Evolutionary conservation across 2,797 vertebrate genomes (phyloP).

Genomic region (Falco cherrug): DNA sequence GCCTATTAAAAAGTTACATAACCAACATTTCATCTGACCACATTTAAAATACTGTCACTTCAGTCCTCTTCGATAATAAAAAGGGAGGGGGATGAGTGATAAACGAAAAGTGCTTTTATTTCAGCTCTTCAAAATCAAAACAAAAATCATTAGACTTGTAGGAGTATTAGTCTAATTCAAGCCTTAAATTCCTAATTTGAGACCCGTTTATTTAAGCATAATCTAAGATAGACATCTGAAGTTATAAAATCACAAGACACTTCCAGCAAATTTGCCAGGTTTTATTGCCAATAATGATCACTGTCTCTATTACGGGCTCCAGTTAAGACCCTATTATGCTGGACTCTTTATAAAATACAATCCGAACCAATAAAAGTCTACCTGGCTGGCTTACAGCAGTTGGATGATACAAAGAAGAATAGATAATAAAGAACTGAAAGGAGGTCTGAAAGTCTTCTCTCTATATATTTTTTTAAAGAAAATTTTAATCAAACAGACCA

Average conservation of each 20-base stretch:
- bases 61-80: not conserved
- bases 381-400: not conserved
- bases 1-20: not conserved
- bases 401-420: not conserved
- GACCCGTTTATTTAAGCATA: not conserved
- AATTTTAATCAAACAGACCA: not conserved
- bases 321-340: slow-evolving; percentile 19
- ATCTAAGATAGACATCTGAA: not conserved
- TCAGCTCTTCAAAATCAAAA: slow-evolving; percentile 10
- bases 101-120: not conserved
- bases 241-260: slow-evolving; percentile 28
- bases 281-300: slow-evolving; percentile 34
- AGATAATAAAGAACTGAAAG: not conserved
- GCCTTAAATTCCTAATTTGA: not conserved
- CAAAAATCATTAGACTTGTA: not conserved
- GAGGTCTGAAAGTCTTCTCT: not conserved
- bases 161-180: not conserved
- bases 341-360: slow-evolving; percentile 26
- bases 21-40: not conserved
- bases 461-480: not conserved
- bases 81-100: not conserved
- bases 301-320: not conserved
- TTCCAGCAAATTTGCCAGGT: slow-evolving; percentile 13
- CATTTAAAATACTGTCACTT: not conserved
- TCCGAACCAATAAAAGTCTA: not conserved